Evolutionary conservation across 2,797 vertebrate species (phyloP).

Genomic region (Lacerta viridis): DNA sequence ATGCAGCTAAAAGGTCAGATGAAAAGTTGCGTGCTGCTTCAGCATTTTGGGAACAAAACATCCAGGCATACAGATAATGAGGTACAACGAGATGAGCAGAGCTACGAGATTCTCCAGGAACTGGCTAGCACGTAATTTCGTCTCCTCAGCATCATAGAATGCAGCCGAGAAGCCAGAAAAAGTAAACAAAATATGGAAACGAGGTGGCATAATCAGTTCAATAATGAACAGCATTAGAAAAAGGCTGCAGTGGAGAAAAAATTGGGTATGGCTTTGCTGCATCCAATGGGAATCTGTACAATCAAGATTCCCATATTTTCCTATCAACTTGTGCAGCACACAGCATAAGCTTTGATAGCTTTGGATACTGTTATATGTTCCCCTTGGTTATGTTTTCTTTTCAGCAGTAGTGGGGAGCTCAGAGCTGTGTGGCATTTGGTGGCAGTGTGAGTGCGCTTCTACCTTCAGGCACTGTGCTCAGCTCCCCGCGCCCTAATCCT

Average conservation of each 20-base stretch:
- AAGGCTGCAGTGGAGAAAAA: neutral
- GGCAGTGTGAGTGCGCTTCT: too few species aligned
- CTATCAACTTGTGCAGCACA: neutral
- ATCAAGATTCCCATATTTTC: neutral
- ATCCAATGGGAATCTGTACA: neutral
- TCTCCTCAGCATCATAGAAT: neutral
- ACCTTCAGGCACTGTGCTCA: too few species aligned
- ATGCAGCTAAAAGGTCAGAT: conserved; percentile 51
- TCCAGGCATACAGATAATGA: conserved; percentile 34
- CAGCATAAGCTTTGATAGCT: neutral
- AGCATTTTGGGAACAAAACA: conserved; percentile 54
- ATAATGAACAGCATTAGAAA: conserved; percentile 20
- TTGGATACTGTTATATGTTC: neutral
- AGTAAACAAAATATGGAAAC: conserved; percentile 14
- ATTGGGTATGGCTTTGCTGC: neutral
- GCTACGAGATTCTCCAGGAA: neutral
- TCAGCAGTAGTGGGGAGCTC: too few species aligned
- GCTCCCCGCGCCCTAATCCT: too few species aligned
- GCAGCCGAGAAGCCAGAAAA: conserved; percentile 9
- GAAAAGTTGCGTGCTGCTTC: conserved; percentile 51
- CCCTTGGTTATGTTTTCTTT: neutral
- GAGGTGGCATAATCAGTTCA: conserved; percentile 28
- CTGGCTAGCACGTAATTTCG: conserved; percentile 4
- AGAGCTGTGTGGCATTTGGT: too few species aligned
- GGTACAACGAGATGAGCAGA: conserved; percentile 11